phyloP scores from a whole-genome alignment of 2,797 vertebrate species.

The Enteromius argenteus region DNA sequence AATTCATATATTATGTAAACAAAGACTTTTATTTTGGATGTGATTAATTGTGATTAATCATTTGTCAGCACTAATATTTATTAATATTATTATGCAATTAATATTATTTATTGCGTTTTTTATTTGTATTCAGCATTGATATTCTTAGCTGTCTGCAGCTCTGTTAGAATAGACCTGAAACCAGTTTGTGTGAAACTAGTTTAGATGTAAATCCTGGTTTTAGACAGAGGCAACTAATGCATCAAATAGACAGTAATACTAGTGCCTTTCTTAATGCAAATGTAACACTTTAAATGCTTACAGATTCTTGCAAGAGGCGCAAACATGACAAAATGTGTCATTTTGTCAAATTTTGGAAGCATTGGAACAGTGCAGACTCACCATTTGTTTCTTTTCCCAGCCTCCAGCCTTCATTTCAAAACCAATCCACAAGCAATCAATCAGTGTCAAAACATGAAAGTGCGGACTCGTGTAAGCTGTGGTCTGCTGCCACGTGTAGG shows the following conservation, averaged over 20 bases:
- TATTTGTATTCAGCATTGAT: background rate
- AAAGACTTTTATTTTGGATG: too few species aligned
- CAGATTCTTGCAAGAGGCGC: constrained; percentile 16
- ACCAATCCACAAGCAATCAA: constrained; percentile 61
- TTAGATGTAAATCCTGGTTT: constrained; percentile 17
- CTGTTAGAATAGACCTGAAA: background rate
- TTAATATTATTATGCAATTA: too few species aligned
- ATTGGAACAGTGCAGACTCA: constrained; percentile 21
- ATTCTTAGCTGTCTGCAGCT: background rate
- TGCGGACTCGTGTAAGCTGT: constrained; percentile 37
- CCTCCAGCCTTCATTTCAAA: constrained; percentile 56
- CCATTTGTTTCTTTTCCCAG: constrained; percentile 32
- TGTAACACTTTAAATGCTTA: background rate
- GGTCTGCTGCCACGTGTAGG: constrained; percentile 28
- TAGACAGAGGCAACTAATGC: constrained; percentile 9
- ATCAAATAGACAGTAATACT: constrained; percentile 17
- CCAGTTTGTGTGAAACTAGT: background rate
- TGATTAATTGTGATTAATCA: too few species aligned
- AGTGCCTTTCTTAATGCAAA: constrained; percentile 24
- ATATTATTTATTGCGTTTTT: background rate
- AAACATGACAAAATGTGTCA: constrained; percentile 37
- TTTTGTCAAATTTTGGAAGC: constrained; percentile 49
- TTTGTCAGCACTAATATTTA: too few species aligned
- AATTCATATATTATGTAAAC: too few species aligned
- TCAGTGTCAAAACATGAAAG: constrained; percentile 57